A percentile compares a stretch with the other conserved stretches of the same genome.
Evolutionary conservation across 2,113 vertebrate genomes (phyloP).

Genomic region (Maccullochella peelii): DNA sequence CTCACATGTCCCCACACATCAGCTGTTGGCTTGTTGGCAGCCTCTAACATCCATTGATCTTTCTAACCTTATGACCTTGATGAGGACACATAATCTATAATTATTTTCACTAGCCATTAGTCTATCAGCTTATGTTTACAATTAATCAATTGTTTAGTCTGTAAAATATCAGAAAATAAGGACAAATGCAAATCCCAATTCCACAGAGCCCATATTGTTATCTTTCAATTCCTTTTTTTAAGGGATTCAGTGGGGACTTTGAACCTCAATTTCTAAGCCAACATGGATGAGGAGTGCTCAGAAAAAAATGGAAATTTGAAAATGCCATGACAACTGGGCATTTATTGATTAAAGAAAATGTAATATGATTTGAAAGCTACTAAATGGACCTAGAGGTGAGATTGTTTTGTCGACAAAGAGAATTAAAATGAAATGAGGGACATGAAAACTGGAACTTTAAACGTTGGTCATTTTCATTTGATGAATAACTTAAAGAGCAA

Average conservation of each 20-base stretch:
- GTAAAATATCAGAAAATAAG: neutral
- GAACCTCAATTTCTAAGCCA: neutral
- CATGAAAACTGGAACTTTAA: neutral
- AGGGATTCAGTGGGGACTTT: neutral
- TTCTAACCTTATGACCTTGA: no score
- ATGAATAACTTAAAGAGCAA: neutral
- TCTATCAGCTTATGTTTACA: neutral
- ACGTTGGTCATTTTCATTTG: neutral
- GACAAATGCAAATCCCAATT: neutral
- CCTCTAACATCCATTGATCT: no score
- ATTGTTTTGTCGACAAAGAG: neutral
- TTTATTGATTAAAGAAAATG: neutral
- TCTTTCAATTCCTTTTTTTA: slow-evolving; percentile 18
- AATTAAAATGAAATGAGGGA: neutral
- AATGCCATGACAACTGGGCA: neutral
- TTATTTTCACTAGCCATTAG: neutral
- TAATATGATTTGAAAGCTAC: neutral
- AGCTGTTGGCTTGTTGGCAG: neutral
- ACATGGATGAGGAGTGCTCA: neutral
- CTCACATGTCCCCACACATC: neutral
- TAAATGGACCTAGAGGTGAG: neutral
- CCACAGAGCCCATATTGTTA: neutral
- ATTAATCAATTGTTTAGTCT: neutral
- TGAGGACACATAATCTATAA: neutral
- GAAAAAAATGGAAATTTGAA: neutral